Conservation (phyloP, 1,140 invertebrate genomes). For the Armadillidium nasatum region DNA sequence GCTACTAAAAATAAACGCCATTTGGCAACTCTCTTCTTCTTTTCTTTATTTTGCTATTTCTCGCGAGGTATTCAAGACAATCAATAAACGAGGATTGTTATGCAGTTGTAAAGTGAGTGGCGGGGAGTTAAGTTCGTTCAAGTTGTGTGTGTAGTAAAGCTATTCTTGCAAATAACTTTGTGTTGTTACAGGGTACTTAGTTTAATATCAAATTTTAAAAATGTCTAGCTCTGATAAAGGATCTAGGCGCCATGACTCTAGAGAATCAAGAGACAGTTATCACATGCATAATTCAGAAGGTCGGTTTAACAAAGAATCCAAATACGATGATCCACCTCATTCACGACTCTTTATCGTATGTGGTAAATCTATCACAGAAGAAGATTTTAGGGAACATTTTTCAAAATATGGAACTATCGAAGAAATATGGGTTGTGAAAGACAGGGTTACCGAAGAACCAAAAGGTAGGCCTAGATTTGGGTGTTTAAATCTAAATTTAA, state of each 20-base stretch:
- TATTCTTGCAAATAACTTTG: not conserved
- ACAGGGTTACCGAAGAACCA: slow-evolving; percentile 73
- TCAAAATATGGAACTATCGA: slow-evolving; percentile 76
- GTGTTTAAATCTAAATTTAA: too few species aligned
- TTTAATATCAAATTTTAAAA: slow-evolving; percentile 20
- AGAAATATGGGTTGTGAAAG: slow-evolving; percentile 82
- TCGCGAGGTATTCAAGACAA: too few species aligned
- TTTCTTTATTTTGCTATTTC: too few species aligned
- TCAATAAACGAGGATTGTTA: not conserved
- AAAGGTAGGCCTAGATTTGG: slow-evolving; percentile 68
- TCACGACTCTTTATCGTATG: slow-evolving; percentile 82
- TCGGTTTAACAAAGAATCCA: slow-evolving; percentile 35
- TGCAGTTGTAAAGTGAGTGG: not conserved
- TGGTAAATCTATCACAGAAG: slow-evolving; percentile 71
- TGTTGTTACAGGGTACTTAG: not conserved
- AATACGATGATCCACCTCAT: slow-evolving; percentile 72
- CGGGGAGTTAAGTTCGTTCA: not conserved
- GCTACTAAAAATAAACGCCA: too few species aligned
- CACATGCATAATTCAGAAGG: slow-evolving; percentile 36
- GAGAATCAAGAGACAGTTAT: slow-evolving; percentile 40
- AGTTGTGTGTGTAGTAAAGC: not conserved
- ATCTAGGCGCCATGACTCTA: slow-evolving; percentile 37
- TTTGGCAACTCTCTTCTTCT: too few species aligned
- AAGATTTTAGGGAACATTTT: slow-evolving; percentile 72
- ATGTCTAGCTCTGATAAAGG: slow-evolving; percentile 41